Evolutionary conservation across 2,888 invertebrate species (phyloP), one percentile per base, ranked within the genome.

Genomic region (Stramonita haemastoma): DNA sequence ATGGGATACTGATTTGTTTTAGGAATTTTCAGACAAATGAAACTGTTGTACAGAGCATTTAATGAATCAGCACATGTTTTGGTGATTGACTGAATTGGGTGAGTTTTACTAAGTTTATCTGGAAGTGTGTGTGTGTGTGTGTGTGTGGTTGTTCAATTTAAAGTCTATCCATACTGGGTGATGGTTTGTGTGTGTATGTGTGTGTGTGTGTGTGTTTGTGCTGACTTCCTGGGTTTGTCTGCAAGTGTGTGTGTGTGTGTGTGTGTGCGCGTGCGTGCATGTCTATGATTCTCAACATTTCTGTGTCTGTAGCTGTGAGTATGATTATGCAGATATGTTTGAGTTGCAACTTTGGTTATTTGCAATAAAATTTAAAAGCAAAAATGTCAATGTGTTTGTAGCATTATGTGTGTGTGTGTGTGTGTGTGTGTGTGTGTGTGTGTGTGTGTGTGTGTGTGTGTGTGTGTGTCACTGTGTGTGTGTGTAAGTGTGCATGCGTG

Each of bases 121-220:
- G 84, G 1, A 0, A 1, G 84, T 46, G 15, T 57, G 85, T 57
- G 57, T 85, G 85, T 85, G 85, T 85, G 22, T 57, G n/a, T 57
- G 29, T 46, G 2, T 73, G 73, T n/a, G 26, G n/a, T n/a, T 60
- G 60, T 60, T 60, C 13, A 60, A 60, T 15, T 60, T 11, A n/a
- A n/a, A 11, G 60, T 60, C 11, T 60, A 19, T 60, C 60, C 60
- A 60, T 60, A n/a, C n/a, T n/a, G n/a, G n/a, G 60, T 60, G 60
- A 60, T 60, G 11, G 60, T 73, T 1, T n/a, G 73, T 73, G 73
- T 66, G 26, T 73, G 73, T n/a, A 29, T 73, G 73, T 73, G 73
- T n/a, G 73, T 73, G 73, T 73, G 73, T 73, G 73, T 73, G 73
- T 73, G 73, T n/a, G n/a, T 73, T 11, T 73, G 73, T 73, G 73